phyloP scores from a whole-genome alignment of 1,140 invertebrate species.

The Saccostrea cuccullata region DNA sequence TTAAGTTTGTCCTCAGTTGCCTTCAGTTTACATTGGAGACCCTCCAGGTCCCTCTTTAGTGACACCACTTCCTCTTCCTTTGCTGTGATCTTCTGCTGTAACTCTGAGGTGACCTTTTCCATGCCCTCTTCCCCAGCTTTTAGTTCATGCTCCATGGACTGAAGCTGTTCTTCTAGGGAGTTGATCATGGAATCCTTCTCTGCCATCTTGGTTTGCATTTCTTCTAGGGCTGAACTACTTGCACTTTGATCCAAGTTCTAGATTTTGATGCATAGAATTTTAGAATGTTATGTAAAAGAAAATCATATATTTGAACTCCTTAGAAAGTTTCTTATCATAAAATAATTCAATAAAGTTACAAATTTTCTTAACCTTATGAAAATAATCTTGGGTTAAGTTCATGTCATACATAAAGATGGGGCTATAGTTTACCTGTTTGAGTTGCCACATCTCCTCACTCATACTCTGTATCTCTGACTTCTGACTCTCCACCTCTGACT shows the following conservation, averaged over 20 bases:
- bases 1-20: not conserved
- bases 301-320: no score
- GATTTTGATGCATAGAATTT: not conserved
- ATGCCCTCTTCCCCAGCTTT: not conserved
- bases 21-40: not conserved
- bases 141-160: not conserved
- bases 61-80: not conserved
- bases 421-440: no score
- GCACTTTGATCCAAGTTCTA: not conserved
- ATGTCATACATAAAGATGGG: no score
- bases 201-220: not conserved
- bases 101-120: not conserved
- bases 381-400: no score
- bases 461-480: slow-evolving; percentile 9
- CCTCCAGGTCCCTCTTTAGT: not conserved
- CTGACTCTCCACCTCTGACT: not conserved
- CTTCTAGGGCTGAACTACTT: not conserved
- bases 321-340: no score
- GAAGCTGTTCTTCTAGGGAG: not conserved
- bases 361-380: no score
- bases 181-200: not conserved
- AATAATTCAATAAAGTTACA: no score
- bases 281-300: no score
- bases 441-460: not conserved
- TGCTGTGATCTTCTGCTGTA: not conserved